Conservation (phyloP, 2,797 vertebrate species). For the Mus caroli region DNA sequence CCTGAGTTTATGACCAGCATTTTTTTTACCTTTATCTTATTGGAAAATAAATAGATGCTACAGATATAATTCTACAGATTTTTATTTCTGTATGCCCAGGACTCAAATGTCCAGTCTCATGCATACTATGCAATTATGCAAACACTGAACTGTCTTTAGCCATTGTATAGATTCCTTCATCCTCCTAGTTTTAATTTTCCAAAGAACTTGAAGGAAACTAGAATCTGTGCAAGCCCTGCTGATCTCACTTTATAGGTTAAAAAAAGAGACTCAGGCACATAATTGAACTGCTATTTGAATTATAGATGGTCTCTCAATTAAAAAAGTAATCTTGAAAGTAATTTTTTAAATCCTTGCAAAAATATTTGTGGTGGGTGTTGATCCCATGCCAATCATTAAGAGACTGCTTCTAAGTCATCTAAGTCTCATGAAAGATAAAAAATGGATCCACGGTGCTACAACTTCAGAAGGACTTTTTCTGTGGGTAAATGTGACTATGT, state of each 20-base stretch:
- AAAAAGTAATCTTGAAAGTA: neutral
- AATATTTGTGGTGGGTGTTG: neutral
- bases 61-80: neutral
- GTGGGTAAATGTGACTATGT: neutral
- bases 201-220: conserved; percentile 34
- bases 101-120: neutral
- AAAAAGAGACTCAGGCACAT: neutral
- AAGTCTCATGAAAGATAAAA: neutral
- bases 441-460: neutral
- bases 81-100: neutral
- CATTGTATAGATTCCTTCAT: neutral
- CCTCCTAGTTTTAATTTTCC: conserved; percentile 24
- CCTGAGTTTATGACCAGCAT: neutral
- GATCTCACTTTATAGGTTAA: neutral
- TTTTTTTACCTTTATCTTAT: neutral
- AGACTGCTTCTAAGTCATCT: neutral
- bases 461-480: neutral
- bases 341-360: neutral
- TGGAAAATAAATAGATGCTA: neutral
- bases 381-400: neutral
- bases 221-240: neutral
- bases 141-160: neutral
- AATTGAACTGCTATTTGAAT: neutral
- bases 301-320: neutral
- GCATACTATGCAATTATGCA: neutral